Percentiles rank a stretch among this genome's conserved stretches.
phyloP scores from a whole-genome alignment of 2,888 invertebrate genomes.

The Diarsia dahlii region DNA sequence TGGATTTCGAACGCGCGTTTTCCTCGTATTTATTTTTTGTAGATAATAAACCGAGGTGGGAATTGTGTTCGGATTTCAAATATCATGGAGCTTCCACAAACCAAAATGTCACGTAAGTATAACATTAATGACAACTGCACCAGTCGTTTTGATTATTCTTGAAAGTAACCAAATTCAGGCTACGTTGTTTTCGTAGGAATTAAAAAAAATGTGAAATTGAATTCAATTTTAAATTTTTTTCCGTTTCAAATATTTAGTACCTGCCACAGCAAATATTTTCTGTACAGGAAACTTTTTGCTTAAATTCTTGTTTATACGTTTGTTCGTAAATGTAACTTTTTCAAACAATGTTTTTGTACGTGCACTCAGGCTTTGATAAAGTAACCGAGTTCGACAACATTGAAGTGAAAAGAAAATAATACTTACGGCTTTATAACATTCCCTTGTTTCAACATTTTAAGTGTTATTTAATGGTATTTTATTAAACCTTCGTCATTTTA shows the following conservation, averaged over 20 bases:
- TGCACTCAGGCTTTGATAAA: slow-evolving; percentile 27
- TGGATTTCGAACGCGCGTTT: slow-evolving; percentile 6
- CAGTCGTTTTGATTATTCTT: neutral
- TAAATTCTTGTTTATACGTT: slow-evolving; percentile 44
- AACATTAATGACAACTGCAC: neutral
- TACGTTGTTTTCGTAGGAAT: too few species aligned
- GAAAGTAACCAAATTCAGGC: neutral
- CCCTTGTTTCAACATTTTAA: neutral
- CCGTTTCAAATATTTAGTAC: slow-evolving; percentile 28
- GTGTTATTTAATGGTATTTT: neutral
- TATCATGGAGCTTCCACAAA: neutral
- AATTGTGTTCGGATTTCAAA: neutral
- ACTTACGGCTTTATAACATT: neutral
- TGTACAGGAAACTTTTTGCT: slow-evolving; percentile 28
- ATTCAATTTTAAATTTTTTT: neutral
- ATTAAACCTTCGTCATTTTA: neutral
- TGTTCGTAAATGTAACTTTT: slow-evolving; percentile 28
- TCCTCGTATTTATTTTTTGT: neutral
- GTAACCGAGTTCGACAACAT: slow-evolving; percentile 8
- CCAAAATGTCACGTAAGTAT: neutral
- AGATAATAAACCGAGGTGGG: neutral
- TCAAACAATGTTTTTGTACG: slow-evolving; percentile 45
- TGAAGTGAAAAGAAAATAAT: slow-evolving; percentile 15
- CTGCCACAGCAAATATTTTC: slow-evolving; percentile 15
- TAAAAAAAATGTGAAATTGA: too few species aligned